Conservation (phyloP, 2,797 vertebrate species). For the Melanotaenia maccullochi region DNA sequence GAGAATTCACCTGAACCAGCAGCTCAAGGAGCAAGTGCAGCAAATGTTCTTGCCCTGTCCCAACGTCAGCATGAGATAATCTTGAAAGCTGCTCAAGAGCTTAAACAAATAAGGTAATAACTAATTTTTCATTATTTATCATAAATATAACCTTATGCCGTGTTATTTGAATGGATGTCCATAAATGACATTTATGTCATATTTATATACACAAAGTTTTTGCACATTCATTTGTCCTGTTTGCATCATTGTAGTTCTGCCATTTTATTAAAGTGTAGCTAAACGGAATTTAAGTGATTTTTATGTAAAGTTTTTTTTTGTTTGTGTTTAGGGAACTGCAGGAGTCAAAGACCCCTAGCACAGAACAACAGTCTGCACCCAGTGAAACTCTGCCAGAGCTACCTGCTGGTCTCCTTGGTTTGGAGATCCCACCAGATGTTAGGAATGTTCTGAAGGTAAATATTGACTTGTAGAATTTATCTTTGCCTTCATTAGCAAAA, state of each 20-base stretch:
- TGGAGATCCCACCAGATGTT: conserved; percentile 87
- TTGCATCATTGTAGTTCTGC: background rate
- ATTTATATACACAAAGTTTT: background rate
- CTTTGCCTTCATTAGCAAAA: background rate
- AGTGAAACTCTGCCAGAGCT: conserved; percentile 79
- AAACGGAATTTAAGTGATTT: background rate
- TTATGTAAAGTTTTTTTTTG: conserved; percentile 40
- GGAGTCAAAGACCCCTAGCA: conserved; percentile 87
- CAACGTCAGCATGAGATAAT: conserved; percentile 99
- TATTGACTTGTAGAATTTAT: background rate
- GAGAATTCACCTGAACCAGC: conserved; percentile 80
- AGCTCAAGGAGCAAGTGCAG: conserved; percentile 75
- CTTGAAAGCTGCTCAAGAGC: conserved; percentile 97
- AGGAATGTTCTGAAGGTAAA: conserved; percentile 90
- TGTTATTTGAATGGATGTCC: too few relatives aligned
- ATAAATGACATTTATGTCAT: too few relatives aligned
- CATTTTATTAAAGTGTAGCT: background rate
- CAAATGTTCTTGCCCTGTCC: conserved; percentile 94
- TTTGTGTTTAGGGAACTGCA: conserved; percentile 89
- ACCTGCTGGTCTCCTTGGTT: conserved; percentile 83
- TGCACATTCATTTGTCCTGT: background rate
- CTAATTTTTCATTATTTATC: background rate
- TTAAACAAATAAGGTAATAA: conserved; percentile 96
- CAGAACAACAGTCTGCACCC: conserved; percentile 78
- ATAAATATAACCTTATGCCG: background rate